Conservation (phyloP, 2,113 vertebrate genomes). For the Parus major region DNA sequence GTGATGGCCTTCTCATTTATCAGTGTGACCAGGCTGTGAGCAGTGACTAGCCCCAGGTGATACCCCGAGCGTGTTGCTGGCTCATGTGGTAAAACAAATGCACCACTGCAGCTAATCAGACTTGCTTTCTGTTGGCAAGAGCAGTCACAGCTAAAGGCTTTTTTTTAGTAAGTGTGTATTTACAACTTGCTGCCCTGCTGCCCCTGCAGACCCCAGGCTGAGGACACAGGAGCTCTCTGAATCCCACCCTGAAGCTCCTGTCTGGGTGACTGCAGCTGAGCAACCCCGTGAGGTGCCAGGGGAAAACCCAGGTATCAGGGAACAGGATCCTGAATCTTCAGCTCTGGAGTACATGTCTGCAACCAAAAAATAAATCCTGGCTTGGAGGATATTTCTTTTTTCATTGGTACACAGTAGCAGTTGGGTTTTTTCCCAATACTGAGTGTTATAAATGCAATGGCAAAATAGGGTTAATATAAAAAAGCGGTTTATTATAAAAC, state of each 20-base stretch:
- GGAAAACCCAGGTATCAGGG: neutral
- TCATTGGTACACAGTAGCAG: neutral
- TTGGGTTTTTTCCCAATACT: neutral
- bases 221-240: neutral
- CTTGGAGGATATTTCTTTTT: neutral
- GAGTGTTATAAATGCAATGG: too few relatives aligned
- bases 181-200: neutral
- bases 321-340: neutral
- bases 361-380: neutral
- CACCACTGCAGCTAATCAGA: rapidly evolving
- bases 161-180: neutral
- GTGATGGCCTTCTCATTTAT: neutral
- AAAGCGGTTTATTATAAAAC: too few relatives aligned
- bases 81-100: rapidly evolving
- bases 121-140: neutral
- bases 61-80: rapidly evolving
- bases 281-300: neutral
- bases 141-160: neutral
- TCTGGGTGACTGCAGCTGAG: neutral
- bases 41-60: neutral
- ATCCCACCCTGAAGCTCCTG: neutral
- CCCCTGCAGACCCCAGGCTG: neutral
- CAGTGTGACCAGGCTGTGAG: rapidly evolving
- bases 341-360: neutral
- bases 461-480: too few relatives aligned